phyloP scores from a whole-genome alignment of 1,140 invertebrate species.

The Mesaphorura yosii region DNA sequence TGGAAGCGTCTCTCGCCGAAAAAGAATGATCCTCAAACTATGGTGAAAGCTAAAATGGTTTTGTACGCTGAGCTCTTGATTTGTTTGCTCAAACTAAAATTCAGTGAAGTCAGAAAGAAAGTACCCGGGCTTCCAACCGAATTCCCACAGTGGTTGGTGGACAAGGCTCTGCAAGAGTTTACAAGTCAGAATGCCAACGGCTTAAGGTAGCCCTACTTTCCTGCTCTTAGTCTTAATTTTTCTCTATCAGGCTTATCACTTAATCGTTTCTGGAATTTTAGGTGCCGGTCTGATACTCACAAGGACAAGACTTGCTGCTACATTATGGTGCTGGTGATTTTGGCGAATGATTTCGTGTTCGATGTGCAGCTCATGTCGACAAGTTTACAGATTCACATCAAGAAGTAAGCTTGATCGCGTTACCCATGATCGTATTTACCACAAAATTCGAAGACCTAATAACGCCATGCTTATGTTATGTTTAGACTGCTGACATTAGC shows the following conservation, averaged over 20 bases:
- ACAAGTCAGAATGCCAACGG: conserved; percentile 18
- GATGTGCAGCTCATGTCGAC: conserved; percentile 27
- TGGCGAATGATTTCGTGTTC: conserved; percentile 25
- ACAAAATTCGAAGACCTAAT: no score
- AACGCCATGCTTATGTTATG: no score
- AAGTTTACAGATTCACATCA: conserved; percentile 28
- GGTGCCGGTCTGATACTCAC: conserved; percentile 18
- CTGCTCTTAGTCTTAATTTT: no score
- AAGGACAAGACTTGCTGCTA: conserved; percentile 28
- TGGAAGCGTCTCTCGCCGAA: conserved; percentile 4
- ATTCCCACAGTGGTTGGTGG: conserved; percentile 17
- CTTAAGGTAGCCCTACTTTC: conserved; percentile 22
- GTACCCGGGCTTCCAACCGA: conserved; percentile 5
- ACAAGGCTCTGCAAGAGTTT: conserved; percentile 24
- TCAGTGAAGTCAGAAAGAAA: conserved; percentile 13
- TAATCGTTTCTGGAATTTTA: conserved; percentile 3
- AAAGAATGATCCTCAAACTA: conserved; percentile 5
- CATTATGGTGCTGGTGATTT: conserved; percentile 27
- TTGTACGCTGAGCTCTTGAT: conserved; percentile 28
- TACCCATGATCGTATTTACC: no score
- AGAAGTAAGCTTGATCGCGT: conserved; percentile 18
- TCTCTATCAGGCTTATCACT: neutral
- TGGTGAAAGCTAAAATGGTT: conserved; percentile 16
- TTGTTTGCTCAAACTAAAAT: conserved; percentile 14
- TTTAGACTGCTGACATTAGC: conserved; percentile 22